Base-by-base conservation (phyloP, 2,797 vertebrate species). In the Neostethus bicornis region DNA sequence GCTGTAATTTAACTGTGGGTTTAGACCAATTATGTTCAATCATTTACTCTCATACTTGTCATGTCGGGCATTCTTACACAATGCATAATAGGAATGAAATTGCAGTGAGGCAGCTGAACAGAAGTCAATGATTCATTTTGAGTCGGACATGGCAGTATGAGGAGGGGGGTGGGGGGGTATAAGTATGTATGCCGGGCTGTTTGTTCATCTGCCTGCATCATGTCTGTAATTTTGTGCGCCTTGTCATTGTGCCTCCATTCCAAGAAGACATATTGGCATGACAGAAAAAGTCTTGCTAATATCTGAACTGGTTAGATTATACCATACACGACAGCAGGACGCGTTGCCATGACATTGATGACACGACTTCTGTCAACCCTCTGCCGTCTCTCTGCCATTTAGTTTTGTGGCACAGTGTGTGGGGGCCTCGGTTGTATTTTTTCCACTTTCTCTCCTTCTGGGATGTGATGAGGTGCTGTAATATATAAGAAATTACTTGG, bases 401-500 rank as follows among this genome's bases (percentile, higher is more conserved):
- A 79, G 52, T 13, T 37, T 31, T 16, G 56, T 53, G 65, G 37
- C 29, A 17, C 80, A 60, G 62, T 1, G 17, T 48, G 47, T 51
- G 46, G 61, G 29, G 73, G 60, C 60, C 62, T 51, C 56, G 23
- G 35, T 61, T 60, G 58, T 28, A 26, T 57, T 73, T 68, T 72
- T 43, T 8, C 26, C 24, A 48, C 59, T 23, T 45, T 43, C 63
- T 50, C 53, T 72, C 69, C 54, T 68, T 60, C 73, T 66, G 52
- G 76, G 67, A 76, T 42, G 48, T 76, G 83, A 84, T 73, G 80
- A 83, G 81, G 72, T 71, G 83, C 75, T 62, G 87, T 79, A 79
- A 86, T 85, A 79, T 83, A 82, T 79, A 84, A 80, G 72, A 77
- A 85, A 84, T 81, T 82, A 87, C 84, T 85, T 31, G 78, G 73